Evolutionary conservation across 2,888 invertebrate species (phyloP).

Genomic region (Drosophila merina): DNA sequence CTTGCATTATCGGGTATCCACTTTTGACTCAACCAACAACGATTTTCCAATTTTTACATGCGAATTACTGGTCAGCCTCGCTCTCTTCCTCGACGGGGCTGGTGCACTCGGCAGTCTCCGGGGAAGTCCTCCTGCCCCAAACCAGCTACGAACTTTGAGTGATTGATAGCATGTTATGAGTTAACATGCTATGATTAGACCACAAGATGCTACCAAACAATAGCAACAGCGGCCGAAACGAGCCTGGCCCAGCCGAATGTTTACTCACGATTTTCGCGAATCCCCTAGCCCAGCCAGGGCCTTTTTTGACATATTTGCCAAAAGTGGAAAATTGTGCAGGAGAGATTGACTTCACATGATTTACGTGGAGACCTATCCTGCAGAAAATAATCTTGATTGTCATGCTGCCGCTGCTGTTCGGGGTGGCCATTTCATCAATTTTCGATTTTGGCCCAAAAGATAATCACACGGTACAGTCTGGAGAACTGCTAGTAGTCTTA

Average conservation of each 20-base stretch:
- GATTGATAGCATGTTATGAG: slow-evolving; percentile 81
- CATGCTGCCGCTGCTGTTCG: slow-evolving; percentile 63
- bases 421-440: slow-evolving; percentile 66
- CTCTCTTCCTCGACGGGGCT: neutral
- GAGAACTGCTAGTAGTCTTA: neutral
- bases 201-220: slow-evolving; percentile 74
- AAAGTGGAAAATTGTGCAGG: slow-evolving; percentile 77
- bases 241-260: slow-evolving; percentile 64
- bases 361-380: slow-evolving; percentile 70
- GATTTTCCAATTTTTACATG: slow-evolving; percentile 80
- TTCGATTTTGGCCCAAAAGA: slow-evolving; percentile 41
- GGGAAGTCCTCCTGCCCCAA: neutral
- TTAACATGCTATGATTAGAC: slow-evolving; percentile 78
- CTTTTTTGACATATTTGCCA: slow-evolving; percentile 75
- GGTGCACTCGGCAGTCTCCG: slow-evolving; percentile 21
- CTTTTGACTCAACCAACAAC: slow-evolving; percentile 44
- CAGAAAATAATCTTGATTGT: slow-evolving; percentile 76
- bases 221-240: slow-evolving; percentile 32
- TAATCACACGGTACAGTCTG: slow-evolving; percentile 62
- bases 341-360: slow-evolving; percentile 82
- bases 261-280: slow-evolving; percentile 70
- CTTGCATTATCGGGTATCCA: slow-evolving; percentile 42
- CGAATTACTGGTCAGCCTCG: slow-evolving; percentile 63
- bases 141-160: slow-evolving; percentile 64
- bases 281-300: slow-evolving; percentile 32